Conservation (phyloP, 1,140 invertebrate genomes). For the Pachypsylla venusta region DNA sequence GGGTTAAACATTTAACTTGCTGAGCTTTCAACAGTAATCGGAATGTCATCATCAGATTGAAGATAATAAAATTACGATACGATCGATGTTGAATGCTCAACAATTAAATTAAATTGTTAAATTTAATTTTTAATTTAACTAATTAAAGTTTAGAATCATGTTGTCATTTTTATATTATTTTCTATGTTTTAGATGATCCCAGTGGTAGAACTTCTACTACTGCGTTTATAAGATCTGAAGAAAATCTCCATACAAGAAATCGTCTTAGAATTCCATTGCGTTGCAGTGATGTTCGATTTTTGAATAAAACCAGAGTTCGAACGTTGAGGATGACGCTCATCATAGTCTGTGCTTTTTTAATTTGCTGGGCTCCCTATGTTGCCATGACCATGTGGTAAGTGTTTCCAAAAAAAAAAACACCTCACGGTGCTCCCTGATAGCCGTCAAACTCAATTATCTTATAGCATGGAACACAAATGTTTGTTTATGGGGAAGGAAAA, state of each 20-base stretch:
- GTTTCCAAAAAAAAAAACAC: not conserved
- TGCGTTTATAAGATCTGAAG: not conserved
- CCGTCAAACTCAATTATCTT: too few relatives aligned
- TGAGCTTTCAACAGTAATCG: too few relatives aligned
- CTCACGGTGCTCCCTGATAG: not conserved
- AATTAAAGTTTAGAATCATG: not conserved
- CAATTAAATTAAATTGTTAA: not conserved
- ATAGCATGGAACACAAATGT: too few relatives aligned
- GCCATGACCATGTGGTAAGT: conserved; percentile 55
- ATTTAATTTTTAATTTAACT: not conserved
- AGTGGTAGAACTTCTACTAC: too few relatives aligned
- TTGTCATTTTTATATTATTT: not conserved
- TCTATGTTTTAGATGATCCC: too few relatives aligned
- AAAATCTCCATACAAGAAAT: not conserved
- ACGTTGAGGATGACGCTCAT: conserved; percentile 68
- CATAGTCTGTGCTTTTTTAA: conserved; percentile 60
- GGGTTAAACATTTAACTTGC: too few relatives aligned
- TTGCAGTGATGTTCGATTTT: conserved; percentile 49
- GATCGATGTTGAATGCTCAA: not conserved
- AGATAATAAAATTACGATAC: too few relatives aligned
- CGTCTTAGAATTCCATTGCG: conserved; percentile 32
- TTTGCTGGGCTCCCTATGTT: conserved; percentile 67
- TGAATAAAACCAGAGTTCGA: conserved; percentile 48
- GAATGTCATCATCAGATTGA: too few relatives aligned
- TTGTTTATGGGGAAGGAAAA: too few relatives aligned